Evolutionary conservation across 2,888 invertebrate genomes (phyloP).

Genomic region (Drosophila planitibia): DNA sequence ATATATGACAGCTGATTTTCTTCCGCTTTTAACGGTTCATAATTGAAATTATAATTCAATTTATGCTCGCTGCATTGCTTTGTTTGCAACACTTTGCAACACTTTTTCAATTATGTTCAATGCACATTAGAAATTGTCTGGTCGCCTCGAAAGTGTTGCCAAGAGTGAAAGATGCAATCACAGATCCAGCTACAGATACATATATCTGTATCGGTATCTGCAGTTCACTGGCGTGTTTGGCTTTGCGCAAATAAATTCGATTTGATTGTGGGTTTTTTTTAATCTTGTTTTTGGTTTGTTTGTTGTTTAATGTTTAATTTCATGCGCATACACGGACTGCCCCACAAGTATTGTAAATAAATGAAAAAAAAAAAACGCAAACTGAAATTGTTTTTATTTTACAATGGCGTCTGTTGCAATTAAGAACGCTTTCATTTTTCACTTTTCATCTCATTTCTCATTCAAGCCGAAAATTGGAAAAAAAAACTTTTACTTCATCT

Average conservation of each 20-base stretch:
- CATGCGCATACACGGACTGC: conserved; percentile 43
- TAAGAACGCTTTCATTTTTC: conserved; percentile 80
- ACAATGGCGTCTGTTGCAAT: conserved; percentile 67
- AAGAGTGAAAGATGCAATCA: conserved; percentile 70
- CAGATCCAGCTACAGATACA: conserved; percentile 44
- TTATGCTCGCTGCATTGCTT: conserved; percentile 46
- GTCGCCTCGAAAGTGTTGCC: conserved; percentile 59
- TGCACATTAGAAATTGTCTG: conserved; percentile 69
- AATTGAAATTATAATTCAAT: conserved; percentile 82
- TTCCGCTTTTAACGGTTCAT: conserved; percentile 80
- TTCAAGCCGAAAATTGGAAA: conserved; percentile 53
- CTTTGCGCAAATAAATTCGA: conserved; percentile 69
- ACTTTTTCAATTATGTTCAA: conserved; percentile 75
- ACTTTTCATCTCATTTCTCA: conserved; percentile 64
- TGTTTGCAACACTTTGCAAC: conserved; percentile 68
- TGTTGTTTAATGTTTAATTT: conserved; percentile 55
- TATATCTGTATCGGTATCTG: conserved; percentile 23
- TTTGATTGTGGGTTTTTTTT: conserved; percentile 55
- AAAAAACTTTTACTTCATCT: conserved; percentile 75
- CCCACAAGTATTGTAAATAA: conserved; percentile 44
- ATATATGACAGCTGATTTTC: conserved; percentile 57
- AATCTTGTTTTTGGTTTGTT: conserved; percentile 24
- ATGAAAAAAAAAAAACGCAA: conserved; percentile 36
- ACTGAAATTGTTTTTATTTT: conserved; percentile 45
- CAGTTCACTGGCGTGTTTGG: conserved; percentile 57